A percentile compares a stretch with the other conserved stretches of the same genome.
phyloP scores from a whole-genome alignment of 1,140 invertebrate genomes.

The Chrysomallon squamiferum region DNA sequence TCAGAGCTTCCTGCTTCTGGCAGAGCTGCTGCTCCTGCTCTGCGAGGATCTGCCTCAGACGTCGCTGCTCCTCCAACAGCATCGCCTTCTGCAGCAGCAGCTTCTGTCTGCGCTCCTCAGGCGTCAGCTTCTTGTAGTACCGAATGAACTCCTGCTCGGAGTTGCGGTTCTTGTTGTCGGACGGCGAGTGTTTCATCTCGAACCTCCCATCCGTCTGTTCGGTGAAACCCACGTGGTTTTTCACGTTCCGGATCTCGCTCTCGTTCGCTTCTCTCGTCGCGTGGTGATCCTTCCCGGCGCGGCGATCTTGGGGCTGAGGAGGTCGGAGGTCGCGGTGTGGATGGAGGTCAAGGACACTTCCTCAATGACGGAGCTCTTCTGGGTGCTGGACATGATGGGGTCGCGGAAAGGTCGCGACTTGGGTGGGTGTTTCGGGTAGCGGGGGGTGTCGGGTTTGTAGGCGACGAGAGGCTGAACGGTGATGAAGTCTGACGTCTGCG shows the following conservation, averaged over 20 bases:
- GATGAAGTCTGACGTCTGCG: conserved; percentile 8
- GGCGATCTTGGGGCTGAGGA: conserved; percentile 12
- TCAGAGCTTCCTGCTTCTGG: conserved; percentile 13
- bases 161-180: too few species aligned
- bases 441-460: too few species aligned
- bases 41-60: conserved; percentile 15
- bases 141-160: neutral
- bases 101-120: conserved; percentile 20
- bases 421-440: too few species aligned
- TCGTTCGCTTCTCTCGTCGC: neutral
- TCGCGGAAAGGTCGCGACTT: conserved; percentile 14
- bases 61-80: conserved; percentile 22
- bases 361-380: conserved; percentile 25
- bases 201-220: too few species aligned
- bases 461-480: too few species aligned
- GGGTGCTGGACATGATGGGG: conserved; percentile 31
- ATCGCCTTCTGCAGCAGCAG: conserved; percentile 20
- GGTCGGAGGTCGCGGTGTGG: conserved; percentile 8
- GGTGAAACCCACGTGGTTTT: too few species aligned
- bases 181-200: too few species aligned
- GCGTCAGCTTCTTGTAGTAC: conserved; percentile 26
- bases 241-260: neutral
- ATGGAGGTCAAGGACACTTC: conserved; percentile 5
- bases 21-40: conserved; percentile 22
- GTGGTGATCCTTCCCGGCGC: conserved; percentile 3